Evolutionary conservation across 2,113 vertebrate species (phyloP).

Genomic region (Otocyon megalotis): DNA sequence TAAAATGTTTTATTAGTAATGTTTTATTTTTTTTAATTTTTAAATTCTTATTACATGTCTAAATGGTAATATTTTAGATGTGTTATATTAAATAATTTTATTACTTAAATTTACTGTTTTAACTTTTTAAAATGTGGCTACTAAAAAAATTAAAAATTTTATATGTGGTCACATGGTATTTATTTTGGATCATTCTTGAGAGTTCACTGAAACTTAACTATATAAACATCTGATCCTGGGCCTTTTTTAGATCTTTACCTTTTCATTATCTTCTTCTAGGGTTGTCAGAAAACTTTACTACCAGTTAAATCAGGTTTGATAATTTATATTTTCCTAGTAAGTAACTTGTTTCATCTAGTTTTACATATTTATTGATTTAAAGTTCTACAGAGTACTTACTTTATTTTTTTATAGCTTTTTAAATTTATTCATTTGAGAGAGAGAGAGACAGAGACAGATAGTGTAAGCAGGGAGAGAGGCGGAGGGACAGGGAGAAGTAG

Average conservation of each 20-base stretch:
- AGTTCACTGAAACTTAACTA: background rate
- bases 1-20: background rate
- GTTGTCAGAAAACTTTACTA: background rate
- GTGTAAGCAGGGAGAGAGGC: no score
- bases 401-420: background rate
- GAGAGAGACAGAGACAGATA: no score
- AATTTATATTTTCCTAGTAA: background rate
- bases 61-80: background rate
- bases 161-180: background rate
- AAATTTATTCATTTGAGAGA: no score
- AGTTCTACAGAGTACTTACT: background rate
- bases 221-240: background rate
- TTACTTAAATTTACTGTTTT: background rate
- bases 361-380: background rate
- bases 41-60: background rate
- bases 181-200: background rate
- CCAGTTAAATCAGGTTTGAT: background rate
- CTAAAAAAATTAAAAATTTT: background rate
- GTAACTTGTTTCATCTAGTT: background rate
- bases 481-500: no score
- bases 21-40: background rate
- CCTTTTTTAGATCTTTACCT: background rate
- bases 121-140: background rate
- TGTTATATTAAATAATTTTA: background rate
- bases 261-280: background rate